These are phyloP conservation scores for Dynastes hyllus DNA, from an alignment of 2,888 invertebrate species.

Conservation along the genomic window DNA sequence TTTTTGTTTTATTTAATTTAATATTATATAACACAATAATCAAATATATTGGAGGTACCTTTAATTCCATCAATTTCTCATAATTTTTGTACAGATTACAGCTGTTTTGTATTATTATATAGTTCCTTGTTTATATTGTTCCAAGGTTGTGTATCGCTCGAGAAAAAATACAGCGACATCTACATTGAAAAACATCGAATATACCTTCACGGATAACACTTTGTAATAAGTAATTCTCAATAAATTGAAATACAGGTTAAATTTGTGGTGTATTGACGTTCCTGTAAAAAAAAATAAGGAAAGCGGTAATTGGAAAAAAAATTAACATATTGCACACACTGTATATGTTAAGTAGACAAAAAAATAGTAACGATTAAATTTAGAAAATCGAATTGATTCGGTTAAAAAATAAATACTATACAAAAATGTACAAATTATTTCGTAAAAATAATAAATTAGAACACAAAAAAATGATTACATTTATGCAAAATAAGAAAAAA, in stretches of 20 bases:
- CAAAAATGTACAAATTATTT: constrained; percentile 68
- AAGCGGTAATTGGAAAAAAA: constrained; percentile 55
- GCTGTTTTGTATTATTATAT: neutral
- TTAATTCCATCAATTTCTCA: neutral
- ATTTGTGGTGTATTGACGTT: too few relatives aligned
- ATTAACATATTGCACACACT: constrained; percentile 67
- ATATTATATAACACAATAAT: constrained; percentile 8
- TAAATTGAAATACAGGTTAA: too few relatives aligned
- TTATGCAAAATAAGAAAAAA: neutral
- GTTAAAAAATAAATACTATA: constrained; percentile 68
- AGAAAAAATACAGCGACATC: constrained; percentile 58
- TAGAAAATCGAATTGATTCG: constrained; percentile 29
- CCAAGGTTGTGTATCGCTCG: constrained; percentile 5
- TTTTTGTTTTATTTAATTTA: constrained; percentile 23
- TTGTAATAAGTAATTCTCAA: constrained; percentile 25
- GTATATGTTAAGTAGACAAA: constrained; percentile 58
- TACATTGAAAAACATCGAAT: constrained; percentile 61
- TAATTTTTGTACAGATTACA: constrained; percentile 30
- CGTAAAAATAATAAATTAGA: constrained; percentile 61
- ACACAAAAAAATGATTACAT: constrained; percentile 27
- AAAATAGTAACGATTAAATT: constrained; percentile 53
- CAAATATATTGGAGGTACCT: constrained; percentile 29
- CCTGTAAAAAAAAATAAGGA: constrained; percentile 2
- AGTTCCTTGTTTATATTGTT: neutral
- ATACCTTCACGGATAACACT: constrained; percentile 60